Conservation (phyloP, 2,888 invertebrate genomes). For the Orthosia incerta region DNA sequence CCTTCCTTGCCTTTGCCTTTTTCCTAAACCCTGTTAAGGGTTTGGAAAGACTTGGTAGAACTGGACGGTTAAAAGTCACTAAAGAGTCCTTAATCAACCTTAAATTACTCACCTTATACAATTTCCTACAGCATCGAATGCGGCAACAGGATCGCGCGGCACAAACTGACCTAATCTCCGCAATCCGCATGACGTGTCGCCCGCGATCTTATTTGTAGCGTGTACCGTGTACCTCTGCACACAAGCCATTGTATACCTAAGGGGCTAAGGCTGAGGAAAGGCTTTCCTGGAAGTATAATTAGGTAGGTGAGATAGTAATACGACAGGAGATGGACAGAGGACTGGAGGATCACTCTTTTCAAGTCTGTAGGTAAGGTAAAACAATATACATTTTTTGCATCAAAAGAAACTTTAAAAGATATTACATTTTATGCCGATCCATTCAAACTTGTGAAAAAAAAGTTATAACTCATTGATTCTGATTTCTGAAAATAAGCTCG, state of each 20-base stretch:
- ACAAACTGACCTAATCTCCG: conserved; percentile 75
- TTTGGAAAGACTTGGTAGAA: too few relatives aligned
- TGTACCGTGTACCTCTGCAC: conserved; percentile 67
- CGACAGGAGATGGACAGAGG: conserved; percentile 20
- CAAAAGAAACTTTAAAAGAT: too few relatives aligned
- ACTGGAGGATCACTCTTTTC: too few relatives aligned
- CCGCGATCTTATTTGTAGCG: conserved; percentile 77
- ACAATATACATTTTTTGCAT: too few relatives aligned
- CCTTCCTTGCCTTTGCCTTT: too few relatives aligned
- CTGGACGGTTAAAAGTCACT: background rate
- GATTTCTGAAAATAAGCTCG: too few relatives aligned
- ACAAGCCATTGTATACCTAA: conserved; percentile 67
- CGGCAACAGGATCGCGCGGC: conserved; percentile 39
- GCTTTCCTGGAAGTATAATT: conserved; percentile 22
- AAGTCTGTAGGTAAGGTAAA: too few relatives aligned
- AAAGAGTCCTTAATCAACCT: background rate
- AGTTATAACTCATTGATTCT: too few relatives aligned
- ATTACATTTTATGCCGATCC: too few relatives aligned
- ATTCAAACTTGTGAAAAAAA: too few relatives aligned
- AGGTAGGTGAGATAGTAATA: conserved; percentile 23
- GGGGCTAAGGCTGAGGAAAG: conserved; percentile 23
- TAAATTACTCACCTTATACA: too few relatives aligned
- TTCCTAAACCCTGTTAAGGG: too few relatives aligned
- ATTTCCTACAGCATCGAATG: conserved; percentile 42
- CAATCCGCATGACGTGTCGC: conserved; percentile 78